phyloP scores from a whole-genome alignment of 2,113 vertebrate genomes.

The Cavia aperea region DNA sequence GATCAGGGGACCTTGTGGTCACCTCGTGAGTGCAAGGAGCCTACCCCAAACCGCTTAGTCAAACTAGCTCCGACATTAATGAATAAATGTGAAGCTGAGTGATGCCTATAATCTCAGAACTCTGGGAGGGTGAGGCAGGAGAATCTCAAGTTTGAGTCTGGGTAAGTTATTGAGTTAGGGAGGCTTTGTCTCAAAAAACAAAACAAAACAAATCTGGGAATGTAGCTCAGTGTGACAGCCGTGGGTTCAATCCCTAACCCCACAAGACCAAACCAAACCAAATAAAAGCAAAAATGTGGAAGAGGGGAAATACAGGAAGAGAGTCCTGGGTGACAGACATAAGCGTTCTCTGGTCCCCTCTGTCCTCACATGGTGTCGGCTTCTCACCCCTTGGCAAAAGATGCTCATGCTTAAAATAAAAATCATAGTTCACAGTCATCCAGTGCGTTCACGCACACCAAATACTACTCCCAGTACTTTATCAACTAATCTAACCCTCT shows the following conservation, averaged over 20 bases:
- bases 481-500: neutral
- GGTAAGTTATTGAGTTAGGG: neutral
- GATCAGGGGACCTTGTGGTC: accelerated
- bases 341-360: neutral
- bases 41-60: neutral
- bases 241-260: neutral
- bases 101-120: neutral
- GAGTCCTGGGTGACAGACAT: accelerated
- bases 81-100: neutral
- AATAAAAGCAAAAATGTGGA: neutral
- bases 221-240: neutral
- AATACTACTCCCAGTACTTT: neutral
- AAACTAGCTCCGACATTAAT: neutral
- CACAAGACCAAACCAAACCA: neutral
- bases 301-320: neutral
- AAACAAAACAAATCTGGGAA: neutral
- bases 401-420: neutral
- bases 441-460: neutral
- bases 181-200: neutral
- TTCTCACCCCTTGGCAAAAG: neutral
- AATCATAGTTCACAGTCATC: neutral
- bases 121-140: neutral
- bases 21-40: neutral
- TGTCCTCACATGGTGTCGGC: neutral
- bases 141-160: neutral